These are phyloP conservation scores for Magallana angulata DNA, from an alignment of 1,140 invertebrate species.

Conservation along the genomic window DNA sequence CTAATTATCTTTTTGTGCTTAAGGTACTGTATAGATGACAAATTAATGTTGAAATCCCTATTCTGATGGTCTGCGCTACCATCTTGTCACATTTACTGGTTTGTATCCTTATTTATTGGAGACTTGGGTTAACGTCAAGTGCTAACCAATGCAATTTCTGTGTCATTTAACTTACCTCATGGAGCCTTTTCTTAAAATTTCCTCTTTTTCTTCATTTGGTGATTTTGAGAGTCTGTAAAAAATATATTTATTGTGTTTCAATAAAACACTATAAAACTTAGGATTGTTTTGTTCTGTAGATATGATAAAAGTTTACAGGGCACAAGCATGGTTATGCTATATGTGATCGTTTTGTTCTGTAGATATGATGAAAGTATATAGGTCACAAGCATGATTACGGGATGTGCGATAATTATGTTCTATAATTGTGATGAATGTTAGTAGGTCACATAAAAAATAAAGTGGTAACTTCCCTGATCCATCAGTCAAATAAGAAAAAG, in stretches of 20 bases:
- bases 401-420: too few relatives aligned
- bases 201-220: conserved; percentile 22
- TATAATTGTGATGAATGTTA: too few relatives aligned
- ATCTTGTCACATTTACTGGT: neutral
- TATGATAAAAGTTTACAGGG: too few relatives aligned
- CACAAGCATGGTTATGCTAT: too few relatives aligned
- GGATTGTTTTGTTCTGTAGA: neutral
- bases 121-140: neutral
- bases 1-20: neutral
- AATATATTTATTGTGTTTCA: conserved; percentile 38
- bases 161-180: conserved; percentile 7
- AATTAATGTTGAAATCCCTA: conserved; percentile 8
- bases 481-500: too few relatives aligned
- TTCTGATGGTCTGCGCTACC: neutral
- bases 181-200: neutral
- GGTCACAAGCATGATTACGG: too few relatives aligned
- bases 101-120: conserved; percentile 1
- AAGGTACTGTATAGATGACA: neutral
- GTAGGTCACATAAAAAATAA: too few relatives aligned
- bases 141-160: conserved; percentile 17
- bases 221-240: conserved; percentile 30
- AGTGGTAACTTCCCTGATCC: too few relatives aligned
- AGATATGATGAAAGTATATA: too few relatives aligned
- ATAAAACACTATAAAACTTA: conserved; percentile 31
- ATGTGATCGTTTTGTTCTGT: too few relatives aligned